Evolutionary conservation across 2,888 invertebrate species (phyloP).

Genomic region (Dryadula phaetusa): DNA sequence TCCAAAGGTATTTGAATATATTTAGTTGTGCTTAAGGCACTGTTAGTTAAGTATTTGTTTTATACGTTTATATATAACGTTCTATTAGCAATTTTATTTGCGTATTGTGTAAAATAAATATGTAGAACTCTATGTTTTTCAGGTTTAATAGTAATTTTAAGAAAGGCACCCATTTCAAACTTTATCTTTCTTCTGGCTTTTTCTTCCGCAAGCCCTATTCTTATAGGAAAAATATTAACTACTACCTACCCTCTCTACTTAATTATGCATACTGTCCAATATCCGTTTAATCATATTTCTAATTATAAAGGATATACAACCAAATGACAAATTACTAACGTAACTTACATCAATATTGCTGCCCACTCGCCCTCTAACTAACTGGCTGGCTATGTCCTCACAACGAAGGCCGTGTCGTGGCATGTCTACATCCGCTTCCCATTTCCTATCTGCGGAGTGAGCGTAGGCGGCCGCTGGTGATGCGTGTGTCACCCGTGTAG

Average conservation of each 20-base stretch:
- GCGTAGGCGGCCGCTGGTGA: constrained; percentile 91
- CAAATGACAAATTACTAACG: neutral
- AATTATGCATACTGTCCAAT: too few relatives aligned
- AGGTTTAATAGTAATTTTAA: too few relatives aligned
- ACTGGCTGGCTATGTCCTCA: constrained; percentile 89
- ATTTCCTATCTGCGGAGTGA: constrained; percentile 87
- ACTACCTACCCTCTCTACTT: too few relatives aligned
- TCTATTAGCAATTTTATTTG: too few relatives aligned
- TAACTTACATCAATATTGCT: constrained; percentile 86
- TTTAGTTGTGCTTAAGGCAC: neutral
- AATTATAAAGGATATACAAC: neutral
- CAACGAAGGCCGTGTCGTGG: constrained; percentile 81
- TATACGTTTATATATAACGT: too few relatives aligned
- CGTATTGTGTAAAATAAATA: too few relatives aligned
- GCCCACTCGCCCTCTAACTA: constrained; percentile 87
- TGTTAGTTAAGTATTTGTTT: too few relatives aligned
- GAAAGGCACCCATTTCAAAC: too few relatives aligned
- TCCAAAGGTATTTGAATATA: neutral
- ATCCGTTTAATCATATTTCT: neutral
- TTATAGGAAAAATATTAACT: too few relatives aligned
- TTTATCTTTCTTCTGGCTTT: too few relatives aligned
- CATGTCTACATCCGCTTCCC: constrained; percentile 88
- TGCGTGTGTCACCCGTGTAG: constrained; percentile 91
- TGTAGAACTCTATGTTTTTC: too few relatives aligned
- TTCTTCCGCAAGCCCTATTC: too few relatives aligned